phyloP scores from a whole-genome alignment of 2,888 invertebrate genomes.

The Ptychoptera contaminata region DNA sequence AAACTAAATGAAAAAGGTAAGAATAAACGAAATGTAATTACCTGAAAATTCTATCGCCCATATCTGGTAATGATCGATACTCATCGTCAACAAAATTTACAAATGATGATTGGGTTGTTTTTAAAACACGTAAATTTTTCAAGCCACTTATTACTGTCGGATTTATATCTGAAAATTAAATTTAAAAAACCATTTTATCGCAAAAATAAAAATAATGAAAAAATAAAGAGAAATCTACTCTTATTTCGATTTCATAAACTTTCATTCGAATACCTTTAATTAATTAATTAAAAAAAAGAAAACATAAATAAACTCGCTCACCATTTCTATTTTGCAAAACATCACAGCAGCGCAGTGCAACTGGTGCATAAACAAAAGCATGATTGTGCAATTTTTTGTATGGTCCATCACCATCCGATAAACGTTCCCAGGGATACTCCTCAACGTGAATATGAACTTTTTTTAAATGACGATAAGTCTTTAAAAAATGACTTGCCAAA shows the following conservation, averaged over 20 bases:
- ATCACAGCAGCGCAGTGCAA: conserved; percentile 48
- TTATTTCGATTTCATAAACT: too few relatives aligned
- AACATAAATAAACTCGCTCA: too few relatives aligned
- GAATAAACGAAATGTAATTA: conserved; percentile 9
- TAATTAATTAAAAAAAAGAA: too few relatives aligned
- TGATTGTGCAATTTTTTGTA: conserved; percentile 47
- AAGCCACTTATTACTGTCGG: conserved; percentile 51
- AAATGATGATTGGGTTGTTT: conserved; percentile 69
- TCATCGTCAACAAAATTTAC: conserved; percentile 66
- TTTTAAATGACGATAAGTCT: conserved; percentile 56
- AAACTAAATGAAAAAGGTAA: not conserved
- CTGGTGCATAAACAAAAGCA: conserved; percentile 57
- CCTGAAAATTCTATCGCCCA: conserved; percentile 57
- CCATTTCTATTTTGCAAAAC: conserved; percentile 51
- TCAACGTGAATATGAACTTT: conserved; percentile 53
- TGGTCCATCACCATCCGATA: conserved; percentile 34
- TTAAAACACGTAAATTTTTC: conserved; percentile 52
- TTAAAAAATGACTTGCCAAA: conserved; percentile 58
- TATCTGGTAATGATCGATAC: conserved; percentile 58
- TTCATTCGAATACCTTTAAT: too few relatives aligned
- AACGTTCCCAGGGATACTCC: conserved; percentile 63
- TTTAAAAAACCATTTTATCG: not conserved
- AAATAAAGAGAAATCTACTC: too few relatives aligned
- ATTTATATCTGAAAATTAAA: conserved; percentile 27
- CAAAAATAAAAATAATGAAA: not conserved